These are phyloP conservation scores for Esox masquinongy DNA, from an alignment of 2,797 vertebrate species.

Conservation along the genomic window DNA sequence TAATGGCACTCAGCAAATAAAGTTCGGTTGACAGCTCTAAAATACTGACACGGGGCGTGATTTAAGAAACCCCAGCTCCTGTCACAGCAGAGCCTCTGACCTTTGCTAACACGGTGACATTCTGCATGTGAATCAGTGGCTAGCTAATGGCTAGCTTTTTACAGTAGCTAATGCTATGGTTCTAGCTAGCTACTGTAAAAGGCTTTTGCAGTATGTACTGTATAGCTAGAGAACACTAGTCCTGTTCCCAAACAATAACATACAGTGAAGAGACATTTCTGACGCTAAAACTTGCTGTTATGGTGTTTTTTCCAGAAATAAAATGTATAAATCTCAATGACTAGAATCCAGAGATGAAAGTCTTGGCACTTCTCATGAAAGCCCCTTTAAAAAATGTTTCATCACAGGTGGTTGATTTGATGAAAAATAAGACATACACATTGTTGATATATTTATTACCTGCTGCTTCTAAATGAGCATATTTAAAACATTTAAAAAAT, in stretches of 20 bases:
- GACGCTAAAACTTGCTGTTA: neutral
- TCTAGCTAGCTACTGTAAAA: neutral
- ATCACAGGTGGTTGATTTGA: neutral
- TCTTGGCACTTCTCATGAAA: neutral
- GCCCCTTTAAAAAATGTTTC: neutral
- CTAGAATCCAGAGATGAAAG: neutral
- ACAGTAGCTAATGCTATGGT: neutral
- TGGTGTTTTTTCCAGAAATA: neutral
- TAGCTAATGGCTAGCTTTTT: neutral
- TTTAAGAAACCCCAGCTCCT: constrained; percentile 1
- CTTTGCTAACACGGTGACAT: constrained; percentile 2
- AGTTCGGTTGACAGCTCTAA: neutral
- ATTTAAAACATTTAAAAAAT: neutral
- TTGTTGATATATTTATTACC: neutral
- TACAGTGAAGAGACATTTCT: neutral
- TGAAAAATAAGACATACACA: neutral
- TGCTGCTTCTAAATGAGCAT: neutral
- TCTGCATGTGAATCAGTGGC: constrained; percentile 6
- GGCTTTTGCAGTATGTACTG: neutral
- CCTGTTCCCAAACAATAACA: neutral
- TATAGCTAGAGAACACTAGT: neutral
- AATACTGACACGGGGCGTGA: neutral
- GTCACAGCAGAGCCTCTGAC: constrained; percentile 4
- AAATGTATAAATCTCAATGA: neutral
- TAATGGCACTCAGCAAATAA: neutral